Evolutionary conservation across 2,888 invertebrate species (phyloP), one percentile per base, ranked within the genome.

Genomic region (Venusia cambrica): DNA sequence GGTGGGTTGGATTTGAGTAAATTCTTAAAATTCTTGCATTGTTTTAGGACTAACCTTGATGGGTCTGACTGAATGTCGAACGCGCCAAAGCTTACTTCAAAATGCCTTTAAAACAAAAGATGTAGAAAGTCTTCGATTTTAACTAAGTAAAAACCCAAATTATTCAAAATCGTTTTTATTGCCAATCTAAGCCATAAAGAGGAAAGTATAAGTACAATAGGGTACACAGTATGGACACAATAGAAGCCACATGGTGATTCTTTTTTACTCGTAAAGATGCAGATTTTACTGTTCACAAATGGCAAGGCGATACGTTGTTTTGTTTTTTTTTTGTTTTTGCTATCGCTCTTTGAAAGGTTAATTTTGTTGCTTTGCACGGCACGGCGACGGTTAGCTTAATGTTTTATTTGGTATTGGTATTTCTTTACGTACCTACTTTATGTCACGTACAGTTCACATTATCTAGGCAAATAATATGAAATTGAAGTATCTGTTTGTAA

Each of bases 201-300:
- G 71, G 73, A n/a, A n/a, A n/a, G n/a, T 64, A 66, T 46, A 50
- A 68, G 60, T 56, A 83, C 84, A 84, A 84, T 84, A 70, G 77
- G 32, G 43, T 48, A 84, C 83, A 70, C 76, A 31, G 43, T 48
- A 56, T 48, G 65, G 62, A 72, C 55, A 85, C 85, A 85, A 85
- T 85, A 61, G 79, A 57, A 63, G 68, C 78, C 79, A 81, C 73
- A 77, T 79, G 80, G 74, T 57, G 57, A 57, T 71, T 73, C 62
- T 67, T 76, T 74, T 74, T 74, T 62, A 69, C 63, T 68, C 64
- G 54, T 59, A 70, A 70, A 68, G 66, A 71, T 76, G 72, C 66
- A 64, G 69, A 70, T 63, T 75, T 73, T 73, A 76, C 75, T 73
- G 74, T 76, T 70, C 59, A 48, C 51, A 60, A 66, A 57, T 64